These are phyloP conservation scores for Amphiprion percula DNA, from an alignment of 2,113 vertebrate species.

Conservation along the genomic window DNA sequence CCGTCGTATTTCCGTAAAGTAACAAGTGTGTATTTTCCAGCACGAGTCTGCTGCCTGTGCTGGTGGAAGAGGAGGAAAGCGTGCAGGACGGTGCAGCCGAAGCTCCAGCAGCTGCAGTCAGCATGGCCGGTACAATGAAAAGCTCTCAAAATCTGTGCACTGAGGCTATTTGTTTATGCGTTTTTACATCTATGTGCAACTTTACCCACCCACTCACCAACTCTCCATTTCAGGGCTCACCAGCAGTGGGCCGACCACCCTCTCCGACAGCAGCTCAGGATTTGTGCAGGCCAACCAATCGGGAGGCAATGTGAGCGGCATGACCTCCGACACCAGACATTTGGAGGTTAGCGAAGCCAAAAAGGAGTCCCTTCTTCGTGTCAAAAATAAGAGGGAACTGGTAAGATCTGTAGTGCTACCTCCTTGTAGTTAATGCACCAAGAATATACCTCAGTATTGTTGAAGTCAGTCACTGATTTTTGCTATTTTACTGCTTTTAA, in stretches of 20 bases:
- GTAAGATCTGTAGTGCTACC: slow-evolving; percentile 60
- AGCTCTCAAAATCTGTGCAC: neutral
- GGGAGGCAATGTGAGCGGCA: neutral
- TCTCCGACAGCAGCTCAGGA: slow-evolving; percentile 14
- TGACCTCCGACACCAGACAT: slow-evolving; percentile 54
- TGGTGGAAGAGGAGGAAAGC: slow-evolving; percentile 80
- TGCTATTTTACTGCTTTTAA: too few relatives aligned
- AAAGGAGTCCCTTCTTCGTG: slow-evolving; percentile 45
- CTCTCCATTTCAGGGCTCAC: slow-evolving; percentile 38
- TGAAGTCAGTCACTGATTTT: neutral
- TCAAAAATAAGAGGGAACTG: slow-evolving; percentile 75
- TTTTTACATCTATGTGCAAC: slow-evolving; percentile 24
- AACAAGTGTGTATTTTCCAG: slow-evolving; percentile 52
- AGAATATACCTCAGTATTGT: neutral
- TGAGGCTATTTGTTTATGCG: slow-evolving; percentile 17
- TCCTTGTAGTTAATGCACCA: neutral
- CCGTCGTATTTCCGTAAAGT: neutral
- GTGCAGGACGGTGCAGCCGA: slow-evolving; percentile 57
- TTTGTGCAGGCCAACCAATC: slow-evolving; percentile 41
- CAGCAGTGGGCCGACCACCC: slow-evolving; percentile 9
- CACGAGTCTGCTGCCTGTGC: slow-evolving; percentile 75
- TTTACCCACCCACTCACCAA: slow-evolving; percentile 44
- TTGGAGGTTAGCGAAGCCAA: slow-evolving; percentile 38
- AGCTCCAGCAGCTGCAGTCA: slow-evolving; percentile 19
- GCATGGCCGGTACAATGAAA: slow-evolving; percentile 70